Evolutionary conservation across 2,888 invertebrate species (phyloP).

Genomic region (Macrophya alboannulata): DNA sequence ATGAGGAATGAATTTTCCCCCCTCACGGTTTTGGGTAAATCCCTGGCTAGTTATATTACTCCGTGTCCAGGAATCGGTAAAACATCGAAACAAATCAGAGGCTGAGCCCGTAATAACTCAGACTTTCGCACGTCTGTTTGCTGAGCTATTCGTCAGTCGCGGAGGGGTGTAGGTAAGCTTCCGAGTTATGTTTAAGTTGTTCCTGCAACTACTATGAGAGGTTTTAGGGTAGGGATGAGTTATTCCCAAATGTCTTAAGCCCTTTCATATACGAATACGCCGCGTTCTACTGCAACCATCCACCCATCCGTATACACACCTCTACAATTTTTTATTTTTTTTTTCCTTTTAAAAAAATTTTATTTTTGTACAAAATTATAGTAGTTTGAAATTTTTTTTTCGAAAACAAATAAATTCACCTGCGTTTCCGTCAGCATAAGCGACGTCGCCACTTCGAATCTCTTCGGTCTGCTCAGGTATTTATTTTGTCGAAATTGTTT

Average conservation of each 20-base stretch:
- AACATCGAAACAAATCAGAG: constrained; percentile 79
- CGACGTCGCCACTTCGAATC: constrained; percentile 99
- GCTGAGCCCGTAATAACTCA: constrained; percentile 76
- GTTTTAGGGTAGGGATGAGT: constrained; percentile 68
- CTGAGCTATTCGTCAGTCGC: constrained; percentile 76
- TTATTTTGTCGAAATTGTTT: constrained; percentile 99
- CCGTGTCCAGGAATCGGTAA: constrained; percentile 71
- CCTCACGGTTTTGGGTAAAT: not conserved
- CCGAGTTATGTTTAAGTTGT: constrained; percentile 78
- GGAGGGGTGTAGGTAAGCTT: constrained; percentile 73
- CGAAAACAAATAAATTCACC: constrained; percentile 85
- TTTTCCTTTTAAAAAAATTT: too few species aligned
- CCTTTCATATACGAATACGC: constrained; percentile 41
- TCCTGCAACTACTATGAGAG: constrained; percentile 71
- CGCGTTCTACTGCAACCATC: constrained; percentile 32
- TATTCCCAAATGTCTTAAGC: constrained; percentile 71
- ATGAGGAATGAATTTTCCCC: not conserved
- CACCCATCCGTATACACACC: constrained; percentile 38
- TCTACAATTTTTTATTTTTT: too few species aligned
- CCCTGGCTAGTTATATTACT: constrained; percentile 16
- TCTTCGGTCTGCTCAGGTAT: constrained; percentile 98
- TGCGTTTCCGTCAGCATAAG: constrained; percentile 99
- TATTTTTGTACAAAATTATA: too few species aligned
- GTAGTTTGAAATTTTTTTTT: too few species aligned
- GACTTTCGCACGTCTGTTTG: constrained; percentile 76